These are phyloP conservation scores for Oplegnathus fasciatus DNA, from an alignment of 2,113 vertebrate species.

Conservation along the genomic window DNA sequence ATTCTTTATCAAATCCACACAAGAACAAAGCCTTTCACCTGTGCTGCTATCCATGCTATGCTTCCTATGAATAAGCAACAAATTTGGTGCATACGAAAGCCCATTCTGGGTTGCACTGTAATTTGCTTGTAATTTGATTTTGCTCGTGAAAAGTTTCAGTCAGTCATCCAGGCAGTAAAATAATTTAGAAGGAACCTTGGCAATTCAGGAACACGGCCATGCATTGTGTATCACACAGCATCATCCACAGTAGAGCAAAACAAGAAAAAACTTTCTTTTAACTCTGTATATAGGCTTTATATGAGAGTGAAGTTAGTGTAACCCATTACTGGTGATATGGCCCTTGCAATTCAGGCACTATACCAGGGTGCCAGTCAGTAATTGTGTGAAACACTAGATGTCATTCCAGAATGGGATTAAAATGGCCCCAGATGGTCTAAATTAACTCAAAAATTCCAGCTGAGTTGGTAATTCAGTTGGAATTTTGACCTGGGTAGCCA, in stretches of 20 bases:
- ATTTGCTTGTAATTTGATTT: slow-evolving; percentile 67
- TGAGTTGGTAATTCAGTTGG: slow-evolving; percentile 30
- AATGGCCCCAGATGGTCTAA: slow-evolving; percentile 27
- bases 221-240: slow-evolving; percentile 16
- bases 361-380: not conserved
- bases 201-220: slow-evolving; percentile 26
- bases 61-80: slow-evolving; percentile 44
- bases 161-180: slow-evolving; percentile 59
- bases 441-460: slow-evolving; percentile 14
- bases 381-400: slow-evolving; percentile 8
- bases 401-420: slow-evolving; percentile 30
- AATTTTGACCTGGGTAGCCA: slow-evolving; percentile 13
- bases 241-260: not conserved
- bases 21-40: slow-evolving; percentile 34
- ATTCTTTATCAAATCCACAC: slow-evolving; percentile 2
- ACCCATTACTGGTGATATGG: not conserved
- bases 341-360: not conserved
- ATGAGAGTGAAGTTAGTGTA: not conserved
- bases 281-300: not conserved
- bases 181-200: slow-evolving; percentile 56
- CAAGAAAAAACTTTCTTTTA: not conserved
- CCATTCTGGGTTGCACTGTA: slow-evolving; percentile 51
- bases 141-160: slow-evolving; percentile 60
- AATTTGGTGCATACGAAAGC: slow-evolving; percentile 37
- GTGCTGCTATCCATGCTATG: slow-evolving; percentile 20